Percentiles rank a stretch among this genome's conserved stretches.
Evolutionary conservation across 2,888 invertebrate genomes (phyloP).

Genomic region (Isotomurus palustris): DNA sequence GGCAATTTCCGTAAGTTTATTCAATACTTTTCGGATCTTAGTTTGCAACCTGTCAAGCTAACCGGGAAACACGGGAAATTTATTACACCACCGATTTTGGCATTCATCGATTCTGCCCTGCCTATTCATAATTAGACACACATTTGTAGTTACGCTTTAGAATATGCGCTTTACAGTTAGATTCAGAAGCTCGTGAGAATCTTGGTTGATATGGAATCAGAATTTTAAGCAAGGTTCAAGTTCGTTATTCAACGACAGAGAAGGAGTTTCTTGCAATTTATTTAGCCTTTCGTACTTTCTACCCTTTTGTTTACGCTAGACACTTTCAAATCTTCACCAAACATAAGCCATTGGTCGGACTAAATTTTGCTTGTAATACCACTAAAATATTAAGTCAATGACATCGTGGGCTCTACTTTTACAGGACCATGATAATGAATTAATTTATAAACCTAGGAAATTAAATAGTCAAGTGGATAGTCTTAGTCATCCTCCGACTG

Average conservation of each 20-base stretch:
- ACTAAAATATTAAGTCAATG: not conserved
- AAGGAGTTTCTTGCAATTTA: constrained; percentile 8
- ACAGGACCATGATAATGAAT: not conserved
- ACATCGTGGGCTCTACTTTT: constrained; percentile 9
- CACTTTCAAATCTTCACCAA: constrained; percentile 6
- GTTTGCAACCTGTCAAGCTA: too few species aligned
- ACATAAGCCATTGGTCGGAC: constrained; percentile 4
- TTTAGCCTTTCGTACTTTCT: not conserved
- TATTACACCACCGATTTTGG: not conserved
- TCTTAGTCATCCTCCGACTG: not conserved
- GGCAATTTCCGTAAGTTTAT: constrained; percentile 5
- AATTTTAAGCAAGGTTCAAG: not conserved
- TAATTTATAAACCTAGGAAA: not conserved
- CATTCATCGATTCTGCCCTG: not conserved
- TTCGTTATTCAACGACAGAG: not conserved
- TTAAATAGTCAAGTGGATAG: not conserved
- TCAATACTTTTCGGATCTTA: too few species aligned
- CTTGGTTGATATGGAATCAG: constrained; percentile 4
- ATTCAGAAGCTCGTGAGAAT: not conserved
- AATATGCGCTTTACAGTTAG: constrained; percentile 2
- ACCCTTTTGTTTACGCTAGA: constrained; percentile 8
- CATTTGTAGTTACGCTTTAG: not conserved
- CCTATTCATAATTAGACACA: constrained; percentile 2
- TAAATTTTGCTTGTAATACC: constrained; percentile 5
- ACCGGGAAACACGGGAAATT: too few species aligned